These are phyloP conservation scores for Hippolais icterina DNA, from an alignment of 2,113 vertebrate genomes.

Conservation along the genomic window DNA sequence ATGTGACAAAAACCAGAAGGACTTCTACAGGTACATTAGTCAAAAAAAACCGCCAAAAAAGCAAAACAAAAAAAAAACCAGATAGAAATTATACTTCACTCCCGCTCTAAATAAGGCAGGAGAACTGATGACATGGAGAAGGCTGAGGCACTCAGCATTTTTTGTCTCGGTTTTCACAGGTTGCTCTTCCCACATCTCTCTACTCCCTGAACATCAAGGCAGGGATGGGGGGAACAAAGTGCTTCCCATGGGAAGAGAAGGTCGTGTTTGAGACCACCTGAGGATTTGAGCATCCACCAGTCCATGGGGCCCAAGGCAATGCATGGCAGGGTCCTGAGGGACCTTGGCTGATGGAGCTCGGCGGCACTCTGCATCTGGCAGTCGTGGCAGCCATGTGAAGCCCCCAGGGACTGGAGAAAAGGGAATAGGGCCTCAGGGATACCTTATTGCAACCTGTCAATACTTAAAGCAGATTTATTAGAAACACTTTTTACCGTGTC, in stretches of 20 bases:
- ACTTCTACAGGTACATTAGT: not conserved
- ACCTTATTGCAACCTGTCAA: not conserved
- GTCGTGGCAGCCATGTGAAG: fast-evolving
- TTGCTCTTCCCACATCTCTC: not conserved
- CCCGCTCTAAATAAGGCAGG: not conserved
- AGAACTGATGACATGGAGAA: not conserved
- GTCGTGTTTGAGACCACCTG: not conserved
- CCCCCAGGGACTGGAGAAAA: not conserved
- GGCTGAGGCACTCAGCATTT: not conserved
- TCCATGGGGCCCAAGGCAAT: not conserved
- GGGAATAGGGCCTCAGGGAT: not conserved
- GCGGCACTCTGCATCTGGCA: not conserved
- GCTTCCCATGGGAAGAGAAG: not conserved
- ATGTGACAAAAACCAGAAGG: not conserved
- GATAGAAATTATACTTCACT: not conserved
- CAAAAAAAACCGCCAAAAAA: not conserved
- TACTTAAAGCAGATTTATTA: too few species aligned
- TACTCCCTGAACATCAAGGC: not conserved
- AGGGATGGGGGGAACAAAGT: fast-evolving
- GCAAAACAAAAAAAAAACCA: not conserved
- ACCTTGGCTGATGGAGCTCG: not conserved
- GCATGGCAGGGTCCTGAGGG: not conserved
- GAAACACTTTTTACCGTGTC: not conserved
- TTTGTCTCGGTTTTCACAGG: not conserved
- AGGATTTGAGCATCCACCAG: fast-evolving